These are phyloP conservation scores for Zootermopsis nevadensis DNA, from an alignment of 2,888 invertebrate species.

Conservation along the genomic window DNA sequence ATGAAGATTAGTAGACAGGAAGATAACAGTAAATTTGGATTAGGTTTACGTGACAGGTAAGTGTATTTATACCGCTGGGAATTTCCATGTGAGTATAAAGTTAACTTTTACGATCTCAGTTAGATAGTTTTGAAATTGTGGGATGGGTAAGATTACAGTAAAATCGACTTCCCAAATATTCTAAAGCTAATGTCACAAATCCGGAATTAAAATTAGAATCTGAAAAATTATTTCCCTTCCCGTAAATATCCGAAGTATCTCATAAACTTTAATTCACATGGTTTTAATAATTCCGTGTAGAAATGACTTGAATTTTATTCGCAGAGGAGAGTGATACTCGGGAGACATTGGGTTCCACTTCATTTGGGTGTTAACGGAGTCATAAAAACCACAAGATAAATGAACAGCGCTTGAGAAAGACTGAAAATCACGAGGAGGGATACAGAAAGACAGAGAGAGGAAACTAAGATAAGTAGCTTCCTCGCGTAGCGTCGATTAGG, in stretches of 20 bases:
- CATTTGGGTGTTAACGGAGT: slow-evolving; percentile 34
- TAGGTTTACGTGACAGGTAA: background rate
- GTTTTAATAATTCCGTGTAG: slow-evolving; percentile 36
- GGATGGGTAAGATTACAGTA: background rate
- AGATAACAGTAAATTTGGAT: background rate
- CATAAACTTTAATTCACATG: slow-evolving; percentile 29
- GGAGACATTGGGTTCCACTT: slow-evolving; percentile 3
- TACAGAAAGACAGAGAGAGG: slow-evolving; percentile 1
- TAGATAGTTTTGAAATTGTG: background rate
- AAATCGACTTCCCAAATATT: slow-evolving; percentile 32
- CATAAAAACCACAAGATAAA: slow-evolving; percentile 24
- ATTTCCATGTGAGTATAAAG: background rate
- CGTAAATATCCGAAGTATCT: slow-evolving; percentile 18
- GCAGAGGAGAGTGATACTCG: background rate
- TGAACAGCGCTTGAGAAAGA: slow-evolving; percentile 16
- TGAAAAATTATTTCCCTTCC: slow-evolving; percentile 35
- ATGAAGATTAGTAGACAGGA: background rate
- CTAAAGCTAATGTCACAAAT: background rate
- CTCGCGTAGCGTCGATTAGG: slow-evolving; percentile 44
- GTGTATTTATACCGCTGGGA: background rate
- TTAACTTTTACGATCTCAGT: background rate
- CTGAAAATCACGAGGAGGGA: background rate
- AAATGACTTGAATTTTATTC: slow-evolving; percentile 17
- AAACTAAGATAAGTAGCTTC: slow-evolving; percentile 43
- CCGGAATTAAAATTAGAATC: slow-evolving; percentile 22